These are phyloP conservation scores for Maccullochella peelii DNA, from an alignment of 2,113 vertebrate genomes.

Conservation along the genomic window DNA sequence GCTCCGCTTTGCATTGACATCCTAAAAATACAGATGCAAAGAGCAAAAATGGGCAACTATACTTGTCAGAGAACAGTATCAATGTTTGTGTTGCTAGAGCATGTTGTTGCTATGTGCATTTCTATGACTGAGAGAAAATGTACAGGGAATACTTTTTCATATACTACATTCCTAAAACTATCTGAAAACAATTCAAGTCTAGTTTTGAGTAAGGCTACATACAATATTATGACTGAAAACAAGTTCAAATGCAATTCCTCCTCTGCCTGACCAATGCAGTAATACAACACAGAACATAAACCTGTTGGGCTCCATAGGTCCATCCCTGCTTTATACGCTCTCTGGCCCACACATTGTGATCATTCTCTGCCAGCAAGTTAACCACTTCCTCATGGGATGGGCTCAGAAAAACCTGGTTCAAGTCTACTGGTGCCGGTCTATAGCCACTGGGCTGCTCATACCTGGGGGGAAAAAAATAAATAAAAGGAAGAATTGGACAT, in stretches of 20 bases:
- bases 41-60: neutral
- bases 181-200: neutral
- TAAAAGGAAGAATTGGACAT: neutral
- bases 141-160: neutral
- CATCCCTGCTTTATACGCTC: slow-evolving; percentile 94
- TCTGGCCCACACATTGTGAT: slow-evolving; percentile 94
- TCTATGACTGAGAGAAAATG: neutral
- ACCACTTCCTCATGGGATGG: slow-evolving; percentile 90
- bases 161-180: neutral
- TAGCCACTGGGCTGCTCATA: slow-evolving; percentile 93
- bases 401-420: slow-evolving; percentile 88
- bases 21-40: slow-evolving; percentile 79
- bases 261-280: neutral
- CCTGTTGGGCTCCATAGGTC: slow-evolving; percentile 94
- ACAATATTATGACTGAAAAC: neutral
- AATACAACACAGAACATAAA: slow-evolving; percentile 53
- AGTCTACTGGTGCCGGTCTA: slow-evolving; percentile 92
- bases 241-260: neutral
- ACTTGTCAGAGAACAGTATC: neutral
- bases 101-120: neutral
- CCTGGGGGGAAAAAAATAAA: too few relatives aligned
- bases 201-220: neutral
- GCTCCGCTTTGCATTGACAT: slow-evolving; percentile 92
- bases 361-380: slow-evolving; percentile 92
- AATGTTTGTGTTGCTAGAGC: neutral